Evolutionary conservation across 2,888 invertebrate genomes (phyloP).

Genomic region (Bombylius discolor): DNA sequence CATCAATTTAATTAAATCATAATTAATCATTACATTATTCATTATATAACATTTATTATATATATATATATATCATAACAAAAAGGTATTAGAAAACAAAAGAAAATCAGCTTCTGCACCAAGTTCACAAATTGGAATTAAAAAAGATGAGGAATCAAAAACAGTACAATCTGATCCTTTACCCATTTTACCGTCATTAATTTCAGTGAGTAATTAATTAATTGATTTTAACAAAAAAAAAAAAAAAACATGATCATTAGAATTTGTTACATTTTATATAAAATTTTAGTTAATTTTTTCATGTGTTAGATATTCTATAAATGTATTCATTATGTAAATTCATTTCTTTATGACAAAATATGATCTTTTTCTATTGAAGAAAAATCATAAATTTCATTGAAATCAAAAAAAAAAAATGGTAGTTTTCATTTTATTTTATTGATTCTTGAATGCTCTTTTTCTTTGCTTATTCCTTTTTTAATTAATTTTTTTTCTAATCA

Average conservation of each 20-base stretch:
- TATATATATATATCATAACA: not conserved
- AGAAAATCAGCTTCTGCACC: conserved; percentile 26
- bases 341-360: too few species aligned
- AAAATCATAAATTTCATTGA: too few species aligned
- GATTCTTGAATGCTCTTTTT: too few species aligned
- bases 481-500: too few species aligned
- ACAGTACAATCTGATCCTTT: conserved; percentile 2
- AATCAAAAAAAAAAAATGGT: too few species aligned
- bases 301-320: too few species aligned
- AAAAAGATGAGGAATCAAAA: conserved; percentile 21
- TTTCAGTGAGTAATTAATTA: conserved; percentile 6
- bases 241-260: not conserved
- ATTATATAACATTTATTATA: not conserved
- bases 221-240: conserved; percentile 1
- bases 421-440: too few species aligned
- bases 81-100: not conserved
- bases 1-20: too few species aligned
- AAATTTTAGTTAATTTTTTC: too few species aligned
- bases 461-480: too few species aligned
- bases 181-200: not conserved
- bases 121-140: conserved; percentile 29
- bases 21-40: not conserved
- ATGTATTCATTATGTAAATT: too few species aligned
- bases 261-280: not conserved
- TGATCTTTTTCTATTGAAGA: too few species aligned